Evolutionary conservation across 2,797 vertebrate genomes (phyloP), one percentile per base, ranked within the genome.

Genomic region (Danio jaintianensis): DNA sequence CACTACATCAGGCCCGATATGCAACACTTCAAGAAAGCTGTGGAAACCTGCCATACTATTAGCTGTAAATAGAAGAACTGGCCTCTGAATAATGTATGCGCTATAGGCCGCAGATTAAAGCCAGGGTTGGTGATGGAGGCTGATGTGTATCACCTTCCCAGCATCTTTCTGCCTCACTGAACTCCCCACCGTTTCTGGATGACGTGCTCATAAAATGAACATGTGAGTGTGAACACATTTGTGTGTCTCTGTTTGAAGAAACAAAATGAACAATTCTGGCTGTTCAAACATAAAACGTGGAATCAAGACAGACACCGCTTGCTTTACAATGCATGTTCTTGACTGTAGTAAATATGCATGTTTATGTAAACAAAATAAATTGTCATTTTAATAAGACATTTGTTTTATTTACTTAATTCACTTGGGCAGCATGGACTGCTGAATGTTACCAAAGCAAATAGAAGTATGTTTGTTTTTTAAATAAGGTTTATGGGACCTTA

Each of bases 91-190:
- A 72, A 72, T 79, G 29, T 36, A 73, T 64, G 40, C 58, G 18
- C 59, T 47, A 79, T 72, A 79, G 58, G 78, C 48, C 29, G 69
- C 59, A 79, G 36, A 63, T 79, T 64, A 79, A 79, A 72, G 29
- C 18, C 40, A 73, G 78, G 7, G 58, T 62, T 61, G 12, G 16
- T 63, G 78, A 61, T 20, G 43, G 64, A 59, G 64, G 9, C 16
- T 70, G 36, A 20, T 73, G 68, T 72, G 36, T 45, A 55, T 79
- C 69, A 64, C 50, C 69, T 72, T 50, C 67, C 20, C 8, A 22
- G 64, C 66, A 42, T 78, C 76, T 78, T 69, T 78, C 76, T 70
- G 66, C 43, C 45, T 61, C 55, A 22, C n/a, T 59, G 55, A 59
- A 47, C 4, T 7, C 5, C 40, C 47, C 64, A 18, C 5, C 6